These are phyloP conservation scores for Drosophila trapezifrons DNA, from an alignment of 1,140 invertebrate genomes.

Conservation along the genomic window DNA sequence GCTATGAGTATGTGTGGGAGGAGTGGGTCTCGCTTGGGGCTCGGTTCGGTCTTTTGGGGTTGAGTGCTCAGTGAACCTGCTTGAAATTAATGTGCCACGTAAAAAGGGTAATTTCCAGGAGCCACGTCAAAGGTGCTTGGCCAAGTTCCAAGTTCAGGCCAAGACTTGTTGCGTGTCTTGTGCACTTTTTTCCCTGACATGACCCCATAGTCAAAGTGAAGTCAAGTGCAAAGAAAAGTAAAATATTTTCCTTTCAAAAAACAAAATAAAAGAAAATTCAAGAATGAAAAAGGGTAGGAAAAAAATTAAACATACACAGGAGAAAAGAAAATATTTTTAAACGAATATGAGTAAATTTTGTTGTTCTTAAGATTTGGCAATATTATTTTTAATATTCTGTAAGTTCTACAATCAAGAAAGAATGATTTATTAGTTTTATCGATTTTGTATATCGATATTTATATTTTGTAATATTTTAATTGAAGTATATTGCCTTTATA, in stretches of 20 bases:
- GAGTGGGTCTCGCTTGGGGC: neutral
- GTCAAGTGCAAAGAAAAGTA: constrained; percentile 74
- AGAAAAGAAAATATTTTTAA: neutral
- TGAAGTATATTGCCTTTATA: too few relatives aligned
- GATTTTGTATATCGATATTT: too few relatives aligned
- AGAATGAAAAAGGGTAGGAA: neutral
- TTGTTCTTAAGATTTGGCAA: neutral
- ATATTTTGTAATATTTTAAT: too few relatives aligned
- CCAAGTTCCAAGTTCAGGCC: constrained; percentile 38
- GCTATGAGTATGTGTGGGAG: constrained; percentile 7
- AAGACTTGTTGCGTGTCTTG: constrained; percentile 63
- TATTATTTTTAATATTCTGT: neutral
- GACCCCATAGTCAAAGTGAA: constrained; percentile 63
- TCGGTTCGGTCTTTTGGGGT: constrained; percentile 8
- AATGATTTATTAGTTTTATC: too few relatives aligned
- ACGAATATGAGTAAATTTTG: neutral
- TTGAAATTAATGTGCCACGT: constrained; percentile 76
- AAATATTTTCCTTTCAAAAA: constrained; percentile 43
- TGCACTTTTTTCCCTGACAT: constrained; percentile 11
- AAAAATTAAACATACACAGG: neutral
- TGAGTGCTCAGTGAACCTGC: constrained; percentile 59
- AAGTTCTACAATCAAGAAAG: neutral
- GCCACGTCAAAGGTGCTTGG: constrained; percentile 57
- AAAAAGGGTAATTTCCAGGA: constrained; percentile 75
- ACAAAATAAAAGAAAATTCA: neutral